Evolutionary conservation across 2,888 invertebrate genomes (phyloP).

Genomic region (Pyrochroa serraticornis): DNA sequence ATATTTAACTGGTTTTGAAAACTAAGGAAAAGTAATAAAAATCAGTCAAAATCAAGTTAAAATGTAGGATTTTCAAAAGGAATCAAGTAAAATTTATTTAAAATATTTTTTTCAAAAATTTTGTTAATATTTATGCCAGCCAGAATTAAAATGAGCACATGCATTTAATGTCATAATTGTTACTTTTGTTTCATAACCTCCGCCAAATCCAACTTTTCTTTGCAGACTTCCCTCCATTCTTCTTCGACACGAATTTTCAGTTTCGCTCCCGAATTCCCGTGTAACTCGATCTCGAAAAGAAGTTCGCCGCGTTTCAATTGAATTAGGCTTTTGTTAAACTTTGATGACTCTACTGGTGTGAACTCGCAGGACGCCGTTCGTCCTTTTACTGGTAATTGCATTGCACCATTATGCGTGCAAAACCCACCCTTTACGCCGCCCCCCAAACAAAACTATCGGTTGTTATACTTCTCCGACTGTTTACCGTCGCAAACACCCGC

Average conservation of each 20-base stretch:
- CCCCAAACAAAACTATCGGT: slow-evolving; percentile 5
- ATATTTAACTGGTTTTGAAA: too few relatives aligned
- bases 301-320: slow-evolving; percentile 5
- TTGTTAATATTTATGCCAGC: too few relatives aligned
- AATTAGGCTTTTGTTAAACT: slow-evolving; percentile 8
- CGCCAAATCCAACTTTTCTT: background rate
- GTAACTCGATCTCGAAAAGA: background rate
- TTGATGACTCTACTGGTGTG: slow-evolving; percentile 3
- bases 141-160: too few relatives aligned
- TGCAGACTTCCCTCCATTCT: background rate
- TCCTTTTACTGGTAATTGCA: slow-evolving; percentile 6
- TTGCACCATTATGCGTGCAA: slow-evolving; percentile 14
- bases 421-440: slow-evolving; percentile 18
- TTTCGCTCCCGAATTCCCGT: too few relatives aligned
- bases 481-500: slow-evolving; percentile 38
- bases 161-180: too few relatives aligned
- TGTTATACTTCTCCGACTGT: slow-evolving; percentile 4
- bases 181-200: too few relatives aligned
- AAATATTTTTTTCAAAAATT: too few relatives aligned
- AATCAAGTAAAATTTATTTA: too few relatives aligned
- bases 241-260: background rate
- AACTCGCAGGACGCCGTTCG: background rate
- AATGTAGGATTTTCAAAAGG: too few relatives aligned
- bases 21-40: too few relatives aligned
- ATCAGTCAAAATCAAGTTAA: too few relatives aligned